A percentile compares a stretch with the other conserved stretches of the same genome.
Evolutionary conservation across 2,888 invertebrate species (phyloP).

Genomic region (Opisthograptis luteolata): DNA sequence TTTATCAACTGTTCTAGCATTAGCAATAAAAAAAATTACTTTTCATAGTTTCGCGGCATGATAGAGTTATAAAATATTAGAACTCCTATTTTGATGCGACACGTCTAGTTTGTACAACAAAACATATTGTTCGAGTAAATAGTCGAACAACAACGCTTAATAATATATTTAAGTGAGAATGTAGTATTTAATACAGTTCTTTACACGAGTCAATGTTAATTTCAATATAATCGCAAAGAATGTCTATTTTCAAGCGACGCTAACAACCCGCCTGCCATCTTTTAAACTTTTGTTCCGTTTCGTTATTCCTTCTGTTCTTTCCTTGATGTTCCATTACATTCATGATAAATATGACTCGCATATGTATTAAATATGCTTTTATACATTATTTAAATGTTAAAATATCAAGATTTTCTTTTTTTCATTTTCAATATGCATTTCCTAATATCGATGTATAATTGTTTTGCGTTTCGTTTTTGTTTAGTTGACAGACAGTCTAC

Average conservation of each 20-base stretch:
- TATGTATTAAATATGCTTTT: too few species aligned
- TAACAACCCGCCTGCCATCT: slow-evolving; percentile 50
- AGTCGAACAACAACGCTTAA: too few species aligned
- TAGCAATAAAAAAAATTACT: slow-evolving; percentile 35
- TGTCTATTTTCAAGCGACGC: slow-evolving; percentile 69
- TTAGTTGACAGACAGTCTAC: too few species aligned
- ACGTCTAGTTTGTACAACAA: slow-evolving; percentile 5
- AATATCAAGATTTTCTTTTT: too few species aligned
- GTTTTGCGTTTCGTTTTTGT: too few species aligned
- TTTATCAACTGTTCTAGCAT: slow-evolving; percentile 26
- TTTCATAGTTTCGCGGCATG: slow-evolving; percentile 61
- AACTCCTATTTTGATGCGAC: slow-evolving; percentile 50
- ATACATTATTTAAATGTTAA: too few species aligned
- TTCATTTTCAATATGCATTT: too few species aligned
- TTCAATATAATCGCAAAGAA: slow-evolving; percentile 35
- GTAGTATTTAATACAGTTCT: background rate
- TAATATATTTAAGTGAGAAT: background rate
- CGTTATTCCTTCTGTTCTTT: too few species aligned
- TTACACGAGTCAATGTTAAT: background rate
- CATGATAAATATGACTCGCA: too few species aligned
- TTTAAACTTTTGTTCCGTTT: too few species aligned
- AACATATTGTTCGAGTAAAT: background rate
- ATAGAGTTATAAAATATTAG: slow-evolving; percentile 76
- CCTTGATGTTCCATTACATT: too few species aligned
- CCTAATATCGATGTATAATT: too few species aligned